These are phyloP conservation scores for Anniella stebbinsi DNA, from an alignment of 2,797 vertebrate species.

Conservation along the genomic window DNA sequence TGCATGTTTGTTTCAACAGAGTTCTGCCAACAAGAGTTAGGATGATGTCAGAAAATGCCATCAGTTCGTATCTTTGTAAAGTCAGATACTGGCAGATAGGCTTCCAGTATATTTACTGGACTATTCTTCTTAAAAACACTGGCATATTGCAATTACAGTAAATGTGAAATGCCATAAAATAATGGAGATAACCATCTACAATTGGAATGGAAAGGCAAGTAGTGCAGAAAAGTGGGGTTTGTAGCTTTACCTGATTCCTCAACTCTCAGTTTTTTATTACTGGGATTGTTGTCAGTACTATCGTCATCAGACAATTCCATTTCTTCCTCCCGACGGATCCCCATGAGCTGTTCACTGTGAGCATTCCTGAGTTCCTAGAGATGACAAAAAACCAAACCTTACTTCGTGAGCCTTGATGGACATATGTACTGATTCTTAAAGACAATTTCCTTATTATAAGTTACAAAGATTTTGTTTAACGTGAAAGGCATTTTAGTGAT, in stretches of 20 bases:
- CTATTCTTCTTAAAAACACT: neutral
- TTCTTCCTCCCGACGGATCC: constrained; percentile 94
- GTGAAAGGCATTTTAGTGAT: neutral
- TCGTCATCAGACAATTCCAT: constrained; percentile 99
- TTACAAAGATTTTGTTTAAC: neutral
- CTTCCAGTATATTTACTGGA: neutral
- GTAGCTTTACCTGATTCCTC: constrained; percentile 87
- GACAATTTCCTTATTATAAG: neutral
- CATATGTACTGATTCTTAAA: constrained; percentile 11
- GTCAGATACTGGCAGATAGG: neutral
- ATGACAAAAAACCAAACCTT: constrained; percentile 51
- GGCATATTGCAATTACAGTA: neutral
- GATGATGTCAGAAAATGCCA: constrained; percentile 8
- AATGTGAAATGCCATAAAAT: neutral
- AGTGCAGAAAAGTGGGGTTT: neutral
- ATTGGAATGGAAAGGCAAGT: constrained; percentile 13
- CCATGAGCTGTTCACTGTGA: constrained; percentile 97
- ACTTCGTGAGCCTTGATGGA: constrained; percentile 56
- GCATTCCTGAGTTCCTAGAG: constrained; percentile 94
- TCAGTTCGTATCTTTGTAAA: neutral
- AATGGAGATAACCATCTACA: neutral
- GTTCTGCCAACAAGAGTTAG: neutral
- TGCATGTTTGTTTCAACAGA: neutral
- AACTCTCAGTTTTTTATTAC: constrained; percentile 89
- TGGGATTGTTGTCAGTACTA: constrained; percentile 87